Evolutionary conservation across 2,888 invertebrate genomes (phyloP).

Genomic region (Clanis bilineata): DNA sequence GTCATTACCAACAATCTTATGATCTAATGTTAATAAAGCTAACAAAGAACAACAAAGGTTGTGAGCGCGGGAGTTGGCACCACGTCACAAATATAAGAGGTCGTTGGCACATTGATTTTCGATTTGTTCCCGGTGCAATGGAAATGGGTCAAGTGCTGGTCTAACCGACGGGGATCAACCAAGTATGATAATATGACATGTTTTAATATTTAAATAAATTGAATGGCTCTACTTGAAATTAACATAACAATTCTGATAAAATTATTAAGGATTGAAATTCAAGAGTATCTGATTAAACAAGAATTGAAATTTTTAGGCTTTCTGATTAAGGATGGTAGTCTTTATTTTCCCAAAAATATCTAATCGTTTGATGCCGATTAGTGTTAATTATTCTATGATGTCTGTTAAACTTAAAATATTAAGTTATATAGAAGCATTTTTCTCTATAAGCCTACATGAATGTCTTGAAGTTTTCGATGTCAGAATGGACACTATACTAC

Average conservation of each 20-base stretch:
- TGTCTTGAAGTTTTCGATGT: background rate
- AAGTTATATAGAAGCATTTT: too few species aligned
- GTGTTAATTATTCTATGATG: too few species aligned
- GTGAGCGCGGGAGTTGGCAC: constrained; percentile 57
- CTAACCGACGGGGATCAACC: constrained; percentile 44
- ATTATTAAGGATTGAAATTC: background rate
- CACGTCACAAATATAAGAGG: constrained; percentile 39
- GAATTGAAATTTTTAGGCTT: too few species aligned
- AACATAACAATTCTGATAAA: background rate
- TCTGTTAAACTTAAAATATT: too few species aligned
- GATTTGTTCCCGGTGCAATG: constrained; percentile 69
- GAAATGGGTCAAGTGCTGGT: constrained; percentile 76
- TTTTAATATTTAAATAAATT: background rate
- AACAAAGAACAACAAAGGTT: constrained; percentile 36
- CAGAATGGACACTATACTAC: background rate
- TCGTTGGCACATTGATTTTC: constrained; percentile 76
- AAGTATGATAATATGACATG: background rate
- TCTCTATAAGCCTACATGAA: too few species aligned
- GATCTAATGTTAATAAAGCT: background rate
- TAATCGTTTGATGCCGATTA: too few species aligned
- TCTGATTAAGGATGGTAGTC: too few species aligned
- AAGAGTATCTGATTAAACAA: too few species aligned
- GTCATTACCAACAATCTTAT: background rate
- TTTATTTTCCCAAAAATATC: too few species aligned
- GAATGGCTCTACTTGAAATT: background rate